Percentiles rank a stretch among this genome's conserved stretches.
phyloP scores from a whole-genome alignment of 2,888 invertebrate species.

The Mythimna albipuncta region DNA sequence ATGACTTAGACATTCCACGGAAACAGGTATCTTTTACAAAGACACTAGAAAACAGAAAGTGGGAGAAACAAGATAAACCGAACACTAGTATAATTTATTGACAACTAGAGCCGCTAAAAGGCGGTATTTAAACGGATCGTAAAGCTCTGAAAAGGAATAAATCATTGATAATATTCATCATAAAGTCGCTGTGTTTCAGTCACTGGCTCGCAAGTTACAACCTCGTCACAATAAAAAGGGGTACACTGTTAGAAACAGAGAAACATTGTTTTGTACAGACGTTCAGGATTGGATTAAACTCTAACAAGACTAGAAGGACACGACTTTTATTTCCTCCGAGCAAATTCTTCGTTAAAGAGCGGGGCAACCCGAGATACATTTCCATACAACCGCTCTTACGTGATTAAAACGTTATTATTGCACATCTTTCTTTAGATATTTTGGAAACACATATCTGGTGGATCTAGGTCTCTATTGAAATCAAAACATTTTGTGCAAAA shows the following conservation, averaged over 20 bases:
- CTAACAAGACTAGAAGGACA: slow-evolving; percentile 9
- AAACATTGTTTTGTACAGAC: slow-evolving; percentile 20
- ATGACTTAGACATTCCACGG: neutral
- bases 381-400: too few species aligned
- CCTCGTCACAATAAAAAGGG: slow-evolving; percentile 31
- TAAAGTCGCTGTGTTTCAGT: slow-evolving; percentile 26
- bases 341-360: neutral
- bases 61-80: neutral
- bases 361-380: too few species aligned
- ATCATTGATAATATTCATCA: slow-evolving; percentile 38
- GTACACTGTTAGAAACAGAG: slow-evolving; percentile 23
- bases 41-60: slow-evolving; percentile 13
- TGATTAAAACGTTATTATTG: too few species aligned
- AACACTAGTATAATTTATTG: slow-evolving; percentile 12
- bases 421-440: too few species aligned
- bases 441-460: too few species aligned
- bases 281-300: slow-evolving; percentile 2
- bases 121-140: slow-evolving; percentile 35
- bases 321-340: neutral
- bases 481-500: too few species aligned
- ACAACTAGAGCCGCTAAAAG: slow-evolving; percentile 10
- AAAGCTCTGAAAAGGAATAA: slow-evolving; percentile 50
- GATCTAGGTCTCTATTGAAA: too few species aligned
- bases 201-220: neutral
- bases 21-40: neutral